Evolutionary conservation across 2,113 vertebrate genomes (phyloP).

Genomic region (Amphilophus citrinellus): DNA sequence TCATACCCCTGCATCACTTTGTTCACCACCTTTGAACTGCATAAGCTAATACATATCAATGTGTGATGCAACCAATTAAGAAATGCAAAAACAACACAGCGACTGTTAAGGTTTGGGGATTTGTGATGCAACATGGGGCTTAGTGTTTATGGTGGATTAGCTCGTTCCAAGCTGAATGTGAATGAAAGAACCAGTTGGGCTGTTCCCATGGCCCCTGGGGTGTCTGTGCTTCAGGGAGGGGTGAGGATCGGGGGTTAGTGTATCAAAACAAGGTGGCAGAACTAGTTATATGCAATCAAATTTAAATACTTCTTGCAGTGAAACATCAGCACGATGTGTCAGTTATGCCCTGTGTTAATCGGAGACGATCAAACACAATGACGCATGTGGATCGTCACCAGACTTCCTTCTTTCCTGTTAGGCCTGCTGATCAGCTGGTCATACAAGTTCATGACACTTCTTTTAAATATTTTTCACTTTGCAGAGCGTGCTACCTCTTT

Average conservation of each 20-base stretch:
- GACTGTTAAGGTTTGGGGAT: conserved; percentile 32
- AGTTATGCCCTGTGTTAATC: not conserved
- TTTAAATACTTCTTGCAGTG: not conserved
- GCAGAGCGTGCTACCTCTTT: not conserved
- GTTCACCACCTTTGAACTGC: conserved; percentile 18
- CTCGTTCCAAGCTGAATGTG: conserved; percentile 43
- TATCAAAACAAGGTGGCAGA: conserved; percentile 19
- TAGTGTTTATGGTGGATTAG: conserved; percentile 61
- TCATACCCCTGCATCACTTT: conserved; percentile 8
- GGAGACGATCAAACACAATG: not conserved
- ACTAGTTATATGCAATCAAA: not conserved
- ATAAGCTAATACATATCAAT: conserved; percentile 16
- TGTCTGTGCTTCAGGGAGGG: conserved; percentile 2
- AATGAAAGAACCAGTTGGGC: conserved; percentile 34
- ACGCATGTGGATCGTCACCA: not conserved
- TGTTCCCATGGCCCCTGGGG: conserved; percentile 35
- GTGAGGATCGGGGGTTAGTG: not conserved
- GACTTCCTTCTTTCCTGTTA: not conserved
- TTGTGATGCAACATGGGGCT: conserved; percentile 57
- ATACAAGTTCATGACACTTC: not conserved
- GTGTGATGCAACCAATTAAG: not conserved
- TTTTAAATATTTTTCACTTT: not conserved
- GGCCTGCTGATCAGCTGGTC: not conserved
- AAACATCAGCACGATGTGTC: not conserved
- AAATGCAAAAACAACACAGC: conserved; percentile 12